Conservation (phyloP, 2,888 invertebrate species). For the Mactromeris polynyma region DNA sequence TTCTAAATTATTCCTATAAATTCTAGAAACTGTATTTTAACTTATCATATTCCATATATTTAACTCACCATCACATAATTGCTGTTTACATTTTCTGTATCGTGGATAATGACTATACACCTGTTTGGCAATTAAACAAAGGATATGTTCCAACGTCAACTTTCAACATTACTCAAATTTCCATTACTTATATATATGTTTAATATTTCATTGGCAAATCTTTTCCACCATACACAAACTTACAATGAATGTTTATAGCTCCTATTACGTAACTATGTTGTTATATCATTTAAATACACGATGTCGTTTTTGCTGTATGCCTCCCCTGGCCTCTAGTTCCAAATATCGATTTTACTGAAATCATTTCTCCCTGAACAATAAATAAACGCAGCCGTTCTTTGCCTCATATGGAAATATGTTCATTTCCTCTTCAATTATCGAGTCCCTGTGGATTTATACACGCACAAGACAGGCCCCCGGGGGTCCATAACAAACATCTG, state of each 20-base stretch:
- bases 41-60: too few relatives aligned
- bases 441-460: conserved; percentile 36
- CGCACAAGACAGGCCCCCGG: conserved; percentile 58
- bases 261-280: background rate
- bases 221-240: background rate
- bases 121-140: too few relatives aligned
- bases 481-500: conserved; percentile 60
- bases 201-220: background rate
- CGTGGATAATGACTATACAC: too few relatives aligned
- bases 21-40: too few relatives aligned
- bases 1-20: too few relatives aligned
- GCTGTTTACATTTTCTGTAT: too few relatives aligned
- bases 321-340: conserved; percentile 33
- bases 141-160: too few relatives aligned
- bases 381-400: conserved; percentile 37
- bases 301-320: background rate
- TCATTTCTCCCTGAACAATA: conserved; percentile 49
- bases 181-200: too few relatives aligned
- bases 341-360: conserved; percentile 51
- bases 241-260: background rate
- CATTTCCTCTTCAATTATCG: conserved; percentile 65
- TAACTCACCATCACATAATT: too few relatives aligned
- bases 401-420: conserved; percentile 63
- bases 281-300: conserved; percentile 17
- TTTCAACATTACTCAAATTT: too few relatives aligned